phyloP scores from a whole-genome alignment of 1,140 invertebrate species.

The Aphelenchoides fujianensis region DNA sequence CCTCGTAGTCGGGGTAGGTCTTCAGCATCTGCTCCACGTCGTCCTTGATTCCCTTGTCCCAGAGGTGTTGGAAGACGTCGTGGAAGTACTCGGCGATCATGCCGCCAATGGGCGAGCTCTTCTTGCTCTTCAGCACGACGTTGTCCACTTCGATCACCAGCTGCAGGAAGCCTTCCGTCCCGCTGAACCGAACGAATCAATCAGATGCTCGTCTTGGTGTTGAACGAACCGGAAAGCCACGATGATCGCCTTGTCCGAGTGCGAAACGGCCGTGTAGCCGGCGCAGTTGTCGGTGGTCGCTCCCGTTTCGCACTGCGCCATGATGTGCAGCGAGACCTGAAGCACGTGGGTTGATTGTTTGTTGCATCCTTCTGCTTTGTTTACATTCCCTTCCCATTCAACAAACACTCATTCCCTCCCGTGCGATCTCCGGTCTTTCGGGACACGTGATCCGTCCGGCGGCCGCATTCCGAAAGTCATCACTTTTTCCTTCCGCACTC shows the following conservation, averaged over 20 bases:
- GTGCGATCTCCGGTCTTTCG: too few species aligned
- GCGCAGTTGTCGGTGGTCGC: slow-evolving; percentile 39
- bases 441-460: too few species aligned
- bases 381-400: too few species aligned
- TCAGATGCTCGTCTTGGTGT: too few species aligned
- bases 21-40: slow-evolving; percentile 32
- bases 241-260: slow-evolving; percentile 37
- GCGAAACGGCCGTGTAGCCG: slow-evolving; percentile 45
- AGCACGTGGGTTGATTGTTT: too few species aligned
- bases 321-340: too few species aligned
- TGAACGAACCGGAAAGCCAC: slow-evolving; percentile 40
- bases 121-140: slow-evolving; percentile 36
- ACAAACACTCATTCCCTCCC: too few species aligned
- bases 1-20: slow-evolving; percentile 43
- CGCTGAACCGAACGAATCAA: slow-evolving; percentile 37
- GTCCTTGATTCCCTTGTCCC: slow-evolving; percentile 41
- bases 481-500: too few species aligned
- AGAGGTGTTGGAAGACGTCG: slow-evolving; percentile 40
- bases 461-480: too few species aligned
- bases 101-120: slow-evolving; percentile 35
- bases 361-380: too few species aligned
- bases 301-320: slow-evolving; percentile 34
- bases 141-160: slow-evolving; percentile 42
- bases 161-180: slow-evolving; percentile 47
- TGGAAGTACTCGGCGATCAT: slow-evolving; percentile 44